A percentile compares a stretch with the other conserved stretches of the same genome.
Conservation (phyloP, 2,113 vertebrate species). For the Echinops telfairi region DNA sequence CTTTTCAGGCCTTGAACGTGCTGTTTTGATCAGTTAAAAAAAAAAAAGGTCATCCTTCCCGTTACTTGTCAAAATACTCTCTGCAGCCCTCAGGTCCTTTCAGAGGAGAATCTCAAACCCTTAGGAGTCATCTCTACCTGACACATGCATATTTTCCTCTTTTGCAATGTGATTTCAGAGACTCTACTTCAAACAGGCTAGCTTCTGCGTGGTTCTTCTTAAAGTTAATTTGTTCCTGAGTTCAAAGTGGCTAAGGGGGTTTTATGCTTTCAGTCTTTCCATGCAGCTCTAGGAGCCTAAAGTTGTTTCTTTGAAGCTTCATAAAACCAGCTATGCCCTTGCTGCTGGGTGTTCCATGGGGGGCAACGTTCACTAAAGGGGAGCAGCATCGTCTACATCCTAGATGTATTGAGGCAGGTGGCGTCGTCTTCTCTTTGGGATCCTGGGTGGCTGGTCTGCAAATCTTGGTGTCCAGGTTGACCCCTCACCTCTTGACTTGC, state of each 20-base stretch:
- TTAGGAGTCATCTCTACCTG: background rate
- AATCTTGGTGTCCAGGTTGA: background rate
- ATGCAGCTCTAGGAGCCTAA: conserved; percentile 55
- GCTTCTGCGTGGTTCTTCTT: conserved; percentile 38
- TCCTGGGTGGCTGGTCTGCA: background rate
- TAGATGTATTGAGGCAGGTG: background rate
- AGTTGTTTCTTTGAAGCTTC: conserved; percentile 62
- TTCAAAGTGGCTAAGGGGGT: conserved; percentile 62
- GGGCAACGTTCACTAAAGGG: conserved; percentile 1
- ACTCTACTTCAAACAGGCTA: conserved; percentile 41
- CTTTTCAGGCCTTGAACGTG: background rate
- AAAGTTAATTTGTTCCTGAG: conserved; percentile 62
- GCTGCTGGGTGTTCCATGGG: conserved; percentile 45
- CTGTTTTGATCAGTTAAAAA: background rate
- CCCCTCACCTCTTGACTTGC: background rate
- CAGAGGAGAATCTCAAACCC: background rate
- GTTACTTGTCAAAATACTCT: background rate
- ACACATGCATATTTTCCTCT: background rate
- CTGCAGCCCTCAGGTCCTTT: background rate
- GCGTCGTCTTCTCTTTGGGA: background rate
- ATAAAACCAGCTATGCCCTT: conserved; percentile 22
- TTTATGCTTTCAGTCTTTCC: conserved; percentile 3
- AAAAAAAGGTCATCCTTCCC: background rate
- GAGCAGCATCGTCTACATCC: background rate
- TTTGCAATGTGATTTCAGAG: conserved; percentile 39